Evolutionary conservation across 2,888 invertebrate genomes (phyloP), one percentile per base, ranked within the genome.

Genomic region (Drosophila longiperda): DNA sequence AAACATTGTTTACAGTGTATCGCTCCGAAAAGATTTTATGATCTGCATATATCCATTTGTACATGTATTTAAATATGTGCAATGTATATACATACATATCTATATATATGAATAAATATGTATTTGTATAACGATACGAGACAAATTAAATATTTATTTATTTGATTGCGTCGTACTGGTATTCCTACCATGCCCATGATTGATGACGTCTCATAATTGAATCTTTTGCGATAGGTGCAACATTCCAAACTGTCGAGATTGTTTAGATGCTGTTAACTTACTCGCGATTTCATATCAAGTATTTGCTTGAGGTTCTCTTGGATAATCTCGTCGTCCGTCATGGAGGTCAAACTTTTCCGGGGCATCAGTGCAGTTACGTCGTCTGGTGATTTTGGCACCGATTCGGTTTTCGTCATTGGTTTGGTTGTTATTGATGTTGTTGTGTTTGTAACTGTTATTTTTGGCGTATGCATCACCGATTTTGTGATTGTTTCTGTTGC

Each of bases 301-400:
- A 92, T 75, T 75, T 92, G 91, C 65, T 90, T 88, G 8, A 92
- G 83, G 70, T 92, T 92, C 71, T 87, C 91, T 52, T 91, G 57
- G 42, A 57, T 87, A 11, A 91, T 89, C 67, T 92, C 91, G 34
- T 91, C 91, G n/a, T 91, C 90, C 20, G 92, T 85, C 86, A 89
- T 79, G 54, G 89, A 87, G 20, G 82, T 80, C 9, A 90, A 42
- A 40, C 87, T 87, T 50, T 82, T 89, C 34, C 81, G 83, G 55
- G 65, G 63, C 50, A 69, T 54, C 58, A 75, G 33, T 15, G 66
- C 32, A 29, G 53, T 63, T 6, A 73, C 32, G 32, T 12, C 58
- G 1, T 80, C 83, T 5, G 75, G 78, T 15, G 81, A 72, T 45
- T 81, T 81, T 8, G 80, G 83, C 38, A 49, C 50, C n/a, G 36